These are phyloP conservation scores for Heteromurus nitidus DNA, from an alignment of 2,888 invertebrate genomes.

Conservation along the genomic window DNA sequence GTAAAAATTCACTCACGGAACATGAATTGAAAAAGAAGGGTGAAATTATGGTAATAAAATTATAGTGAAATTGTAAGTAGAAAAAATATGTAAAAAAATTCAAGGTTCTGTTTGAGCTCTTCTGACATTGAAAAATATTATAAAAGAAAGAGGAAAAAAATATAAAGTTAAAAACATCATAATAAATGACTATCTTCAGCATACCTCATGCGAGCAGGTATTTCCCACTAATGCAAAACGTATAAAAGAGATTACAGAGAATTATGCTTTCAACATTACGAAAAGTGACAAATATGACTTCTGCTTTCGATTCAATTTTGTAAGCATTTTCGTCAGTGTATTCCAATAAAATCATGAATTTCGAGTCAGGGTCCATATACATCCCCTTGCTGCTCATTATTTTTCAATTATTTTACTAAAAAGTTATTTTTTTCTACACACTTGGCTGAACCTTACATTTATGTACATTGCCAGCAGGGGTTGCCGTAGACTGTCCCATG, in stretches of 20 bases:
- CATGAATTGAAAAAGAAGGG: not conserved
- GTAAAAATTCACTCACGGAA: not conserved
- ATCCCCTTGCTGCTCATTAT: conserved; percentile 4
- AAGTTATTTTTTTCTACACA: conserved; percentile 8
- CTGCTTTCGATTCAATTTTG: too few relatives aligned
- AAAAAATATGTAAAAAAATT: conserved; percentile 9
- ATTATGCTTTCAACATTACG: not conserved
- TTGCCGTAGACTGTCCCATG: too few relatives aligned
- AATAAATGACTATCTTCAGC: not conserved
- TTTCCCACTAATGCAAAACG: too few relatives aligned
- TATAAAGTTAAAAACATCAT: not conserved
- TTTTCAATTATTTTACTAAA: conserved; percentile 19
- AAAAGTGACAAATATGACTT: too few relatives aligned
- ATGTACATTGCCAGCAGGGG: conserved; percentile 7
- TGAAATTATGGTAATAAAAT: not conserved
- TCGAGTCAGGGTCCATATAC: too few relatives aligned
- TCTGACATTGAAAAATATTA: conserved; percentile 13
- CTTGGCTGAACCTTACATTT: not conserved
- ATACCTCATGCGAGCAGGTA: too few relatives aligned
- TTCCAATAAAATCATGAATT: too few relatives aligned
- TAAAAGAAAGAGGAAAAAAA: not conserved
- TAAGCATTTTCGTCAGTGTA: too few relatives aligned
- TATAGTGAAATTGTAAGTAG: not conserved
- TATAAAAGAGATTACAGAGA: not conserved
- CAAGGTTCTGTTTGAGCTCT: not conserved